Base-by-base conservation (phyloP, 2,797 vertebrate species). In the Dendrocincla tyrannina region DNA sequence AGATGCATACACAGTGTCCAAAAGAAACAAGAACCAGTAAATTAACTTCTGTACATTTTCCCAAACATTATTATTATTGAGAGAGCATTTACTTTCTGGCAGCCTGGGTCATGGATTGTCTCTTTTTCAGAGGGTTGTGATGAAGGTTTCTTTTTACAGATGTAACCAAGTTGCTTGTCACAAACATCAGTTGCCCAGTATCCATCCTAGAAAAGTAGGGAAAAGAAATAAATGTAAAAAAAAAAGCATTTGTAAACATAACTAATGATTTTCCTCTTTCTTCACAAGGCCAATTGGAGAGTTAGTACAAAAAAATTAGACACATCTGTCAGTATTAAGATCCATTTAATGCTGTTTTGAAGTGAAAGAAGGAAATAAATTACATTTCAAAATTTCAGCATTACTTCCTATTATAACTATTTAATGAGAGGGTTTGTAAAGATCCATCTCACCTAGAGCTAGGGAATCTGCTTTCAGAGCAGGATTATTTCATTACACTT, bases 81-180 rank as follows among this genome's bases (percentile, higher is more conserved):
- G 17, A 79, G 9, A 44, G 4, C 28, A 97, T 98, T 98, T 96
- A 99, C 99, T 75, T 97, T 97, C 66, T 91, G 97, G 95, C 99
- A 99, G 64, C 99, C 99, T 55, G 88, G 32, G 23, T 98, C 97
- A 27, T 93, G 10, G 0, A 85, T 74, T 47, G 93, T 95, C 6
- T 97, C 93, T 23, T 77, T 27, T 27, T 96, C 98, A 63, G 96
- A 64, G 69, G 80, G 91, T 28, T 93, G 97, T 23, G 80, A 90
- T 55, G 97, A 98, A n/a, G 98, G 97, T 74, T 98, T 98, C 96
- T 98, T 99, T 97, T 99, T 99, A 93, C 99, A 99, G 74, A 99
- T 98, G 88, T 99, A 99, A 28, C 98, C 98, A 79, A 96, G 94
- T 11, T 97, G 80, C 50, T 95, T 98, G 87, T 99, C 98, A 90